A percentile compares a stretch with the other conserved stretches of the same genome.
Conservation (phyloP, 2,888 invertebrate species). For the Scaptomyza polygonia region DNA sequence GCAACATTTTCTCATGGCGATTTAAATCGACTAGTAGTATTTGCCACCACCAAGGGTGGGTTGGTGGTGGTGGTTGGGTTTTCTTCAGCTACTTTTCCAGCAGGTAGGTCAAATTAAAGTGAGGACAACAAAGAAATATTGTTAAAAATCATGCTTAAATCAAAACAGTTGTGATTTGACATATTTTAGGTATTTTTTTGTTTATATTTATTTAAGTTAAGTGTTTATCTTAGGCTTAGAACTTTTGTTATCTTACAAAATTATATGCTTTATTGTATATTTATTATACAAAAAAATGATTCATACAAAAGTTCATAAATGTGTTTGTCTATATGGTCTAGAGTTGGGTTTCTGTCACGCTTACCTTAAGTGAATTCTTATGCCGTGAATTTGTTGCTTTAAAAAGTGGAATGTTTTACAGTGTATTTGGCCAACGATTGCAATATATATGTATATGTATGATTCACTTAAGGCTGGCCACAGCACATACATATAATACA, state of each 20-base stretch:
- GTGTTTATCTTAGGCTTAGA: conserved; percentile 53
- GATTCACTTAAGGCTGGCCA: conserved; percentile 19
- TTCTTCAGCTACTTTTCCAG: conserved; percentile 1
- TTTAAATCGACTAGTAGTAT: conserved; percentile 56
- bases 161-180: conserved; percentile 24
- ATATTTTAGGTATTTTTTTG: conserved; percentile 55
- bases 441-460: conserved; percentile 6
- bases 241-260: conserved; percentile 62
- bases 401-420: conserved; percentile 45
- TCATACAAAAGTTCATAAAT: conserved; percentile 12
- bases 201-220: conserved; percentile 50
- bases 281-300: conserved; percentile 22
- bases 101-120: conserved; percentile 18
- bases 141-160: conserved; percentile 56
- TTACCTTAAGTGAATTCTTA: conserved; percentile 19
- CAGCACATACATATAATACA: conserved; percentile 34
- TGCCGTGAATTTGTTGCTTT: conserved; percentile 7
- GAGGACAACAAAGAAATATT: conserved; percentile 23
- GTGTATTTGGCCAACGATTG: conserved; percentile 8
- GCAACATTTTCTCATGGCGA: conserved; percentile 72
- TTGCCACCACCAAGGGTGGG: conserved; percentile 16
- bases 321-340: conserved; percentile 27
- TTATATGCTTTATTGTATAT: conserved; percentile 42
- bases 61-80: conserved; percentile 6
- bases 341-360: conserved; percentile 3